phyloP scores from a whole-genome alignment of 1,140 invertebrate genomes.

The Heliconius hermathena region DNA sequence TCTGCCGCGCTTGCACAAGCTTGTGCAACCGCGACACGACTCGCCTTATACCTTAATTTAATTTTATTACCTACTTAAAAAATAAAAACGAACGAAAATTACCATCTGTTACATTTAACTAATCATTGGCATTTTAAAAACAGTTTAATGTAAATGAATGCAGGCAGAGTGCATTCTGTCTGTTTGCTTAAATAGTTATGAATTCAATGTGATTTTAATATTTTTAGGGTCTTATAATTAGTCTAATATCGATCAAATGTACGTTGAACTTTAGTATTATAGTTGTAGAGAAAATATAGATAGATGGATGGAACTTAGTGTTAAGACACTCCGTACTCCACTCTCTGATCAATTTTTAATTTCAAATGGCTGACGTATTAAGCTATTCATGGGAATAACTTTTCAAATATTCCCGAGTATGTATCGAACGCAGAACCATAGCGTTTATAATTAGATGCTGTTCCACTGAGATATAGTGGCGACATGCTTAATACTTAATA shows the following conservation, averaged over 20 bases:
- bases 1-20: too few species aligned
- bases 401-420: too few species aligned
- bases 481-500: too few species aligned
- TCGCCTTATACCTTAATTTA: too few species aligned
- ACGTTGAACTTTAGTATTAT: constrained; percentile 45
- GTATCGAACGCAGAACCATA: too few species aligned
- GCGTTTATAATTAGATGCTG: too few species aligned
- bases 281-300: not conserved
- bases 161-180: constrained; percentile 40
- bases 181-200: constrained; percentile 58
- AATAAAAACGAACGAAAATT: not conserved
- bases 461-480: too few species aligned
- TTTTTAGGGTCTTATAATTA: constrained; percentile 50
- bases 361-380: too few species aligned
- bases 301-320: not conserved
- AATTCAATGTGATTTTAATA: constrained; percentile 55
- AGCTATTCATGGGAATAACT: too few species aligned
- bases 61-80: not conserved
- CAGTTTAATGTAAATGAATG: constrained; percentile 43
- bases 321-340: too few species aligned
- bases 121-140: constrained; percentile 34
- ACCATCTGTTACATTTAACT: constrained; percentile 15
- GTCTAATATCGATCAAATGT: constrained; percentile 64
- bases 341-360: too few species aligned
- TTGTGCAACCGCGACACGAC: too few species aligned